Conservation (phyloP, 2,113 vertebrate genomes). For the Willisornis vidua region DNA sequence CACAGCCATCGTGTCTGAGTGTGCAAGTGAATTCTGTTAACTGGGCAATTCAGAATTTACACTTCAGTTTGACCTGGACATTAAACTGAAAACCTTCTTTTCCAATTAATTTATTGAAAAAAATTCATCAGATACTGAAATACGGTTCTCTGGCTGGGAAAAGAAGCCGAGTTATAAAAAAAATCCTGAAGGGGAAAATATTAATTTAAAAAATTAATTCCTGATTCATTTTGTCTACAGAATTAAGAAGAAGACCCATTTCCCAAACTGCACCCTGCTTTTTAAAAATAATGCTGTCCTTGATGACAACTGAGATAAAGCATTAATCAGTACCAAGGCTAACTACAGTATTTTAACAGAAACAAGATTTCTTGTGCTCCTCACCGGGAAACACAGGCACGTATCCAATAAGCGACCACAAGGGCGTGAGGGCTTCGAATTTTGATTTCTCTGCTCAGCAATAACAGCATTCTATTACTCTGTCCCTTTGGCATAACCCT, state of each 20-base stretch:
- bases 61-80: not conserved
- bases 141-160: not conserved
- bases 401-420: not conserved
- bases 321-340: not conserved
- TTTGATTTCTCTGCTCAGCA: not conserved
- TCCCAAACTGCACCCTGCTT: not conserved
- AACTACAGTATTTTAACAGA: not conserved
- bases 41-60: not conserved
- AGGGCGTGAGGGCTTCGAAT: not conserved
- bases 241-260: not conserved
- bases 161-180: not conserved
- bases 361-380: not conserved
- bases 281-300: conserved; percentile 4
- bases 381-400: not conserved
- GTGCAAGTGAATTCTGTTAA: not conserved
- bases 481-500: not conserved
- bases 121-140: not conserved
- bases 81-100: not conserved
- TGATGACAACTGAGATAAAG: not conserved
- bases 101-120: not conserved
- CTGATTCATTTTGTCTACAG: not conserved
- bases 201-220: rapidly evolving
- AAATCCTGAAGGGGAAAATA: not conserved
- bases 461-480: not conserved
- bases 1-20: not conserved